phyloP scores from a whole-genome alignment of 2,797 vertebrate species.

The Enteromius unitaeniatus region DNA sequence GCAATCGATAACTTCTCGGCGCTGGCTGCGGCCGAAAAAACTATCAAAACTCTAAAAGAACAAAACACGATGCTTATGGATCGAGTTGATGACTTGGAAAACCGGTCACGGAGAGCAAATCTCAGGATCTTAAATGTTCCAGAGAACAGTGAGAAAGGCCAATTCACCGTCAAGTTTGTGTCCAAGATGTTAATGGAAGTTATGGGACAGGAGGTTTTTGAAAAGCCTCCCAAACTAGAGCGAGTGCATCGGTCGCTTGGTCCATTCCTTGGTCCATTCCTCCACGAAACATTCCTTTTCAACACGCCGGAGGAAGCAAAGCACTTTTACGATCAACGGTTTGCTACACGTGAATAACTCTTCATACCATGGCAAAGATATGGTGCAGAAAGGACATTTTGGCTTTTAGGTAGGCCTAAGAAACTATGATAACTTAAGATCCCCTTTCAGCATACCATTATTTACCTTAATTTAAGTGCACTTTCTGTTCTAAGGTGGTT shows the following conservation, averaged over 20 bases:
- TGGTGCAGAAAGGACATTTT: background rate
- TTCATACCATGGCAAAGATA: background rate
- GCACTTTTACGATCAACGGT: background rate
- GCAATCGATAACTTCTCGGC: background rate
- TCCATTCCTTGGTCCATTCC: background rate
- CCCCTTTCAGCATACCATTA: no score
- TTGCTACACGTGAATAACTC: background rate
- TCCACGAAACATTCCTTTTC: background rate
- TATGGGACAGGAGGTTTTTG: constrained; percentile 29
- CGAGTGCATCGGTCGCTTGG: constrained; percentile 36
- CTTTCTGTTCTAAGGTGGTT: background rate
- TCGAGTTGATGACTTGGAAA: constrained; percentile 21
- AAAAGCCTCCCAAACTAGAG: constrained; percentile 40
- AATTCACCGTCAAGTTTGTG: background rate
- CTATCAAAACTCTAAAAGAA: background rate
- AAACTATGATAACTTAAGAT: no score
- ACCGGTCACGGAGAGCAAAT: constrained; percentile 41
- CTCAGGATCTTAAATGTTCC: constrained; percentile 44
- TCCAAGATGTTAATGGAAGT: background rate
- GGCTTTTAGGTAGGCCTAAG: no score
- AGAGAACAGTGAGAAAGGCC: constrained; percentile 43
- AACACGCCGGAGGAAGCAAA: background rate
- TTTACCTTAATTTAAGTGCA: no score
- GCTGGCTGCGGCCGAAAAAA: background rate
- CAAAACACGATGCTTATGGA: constrained; percentile 25